Evolutionary conservation across 2,888 invertebrate species (phyloP).

Genomic region (Polymixis lichenea): DNA sequence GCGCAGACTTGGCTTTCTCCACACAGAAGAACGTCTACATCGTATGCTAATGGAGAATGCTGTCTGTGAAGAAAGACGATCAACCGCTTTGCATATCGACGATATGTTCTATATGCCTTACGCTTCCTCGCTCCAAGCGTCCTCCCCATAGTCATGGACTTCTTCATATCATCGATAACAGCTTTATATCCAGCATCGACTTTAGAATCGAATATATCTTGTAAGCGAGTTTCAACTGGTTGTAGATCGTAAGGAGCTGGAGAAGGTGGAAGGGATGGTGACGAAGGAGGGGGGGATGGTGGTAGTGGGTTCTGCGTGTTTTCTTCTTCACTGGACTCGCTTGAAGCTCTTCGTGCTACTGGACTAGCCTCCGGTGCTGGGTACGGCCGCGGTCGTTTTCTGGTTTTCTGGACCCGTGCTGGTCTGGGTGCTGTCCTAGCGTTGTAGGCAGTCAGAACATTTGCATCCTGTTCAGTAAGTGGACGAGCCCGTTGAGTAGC

Average conservation of each 20-base stretch:
- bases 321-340: constrained; percentile 89
- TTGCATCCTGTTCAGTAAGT: constrained; percentile 88
- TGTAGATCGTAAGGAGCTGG: constrained; percentile 87
- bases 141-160: constrained; percentile 89
- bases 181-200: constrained; percentile 90
- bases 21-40: constrained; percentile 87
- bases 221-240: constrained; percentile 85
- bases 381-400: constrained; percentile 83
- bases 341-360: constrained; percentile 82
- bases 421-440: constrained; percentile 88
- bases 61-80: constrained; percentile 88
- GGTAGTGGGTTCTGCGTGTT: constrained; percentile 84
- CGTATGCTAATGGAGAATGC: constrained; percentile 88
- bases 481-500: constrained; percentile 87
- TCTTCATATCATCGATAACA: constrained; percentile 90
- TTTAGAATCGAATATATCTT: constrained; percentile 88
- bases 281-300: constrained; percentile 86
- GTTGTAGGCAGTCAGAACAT: constrained; percentile 88
- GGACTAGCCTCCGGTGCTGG: constrained; percentile 80
- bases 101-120: constrained; percentile 87
- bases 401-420: constrained; percentile 81
- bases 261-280: constrained; percentile 86
- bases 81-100: constrained; percentile 87
- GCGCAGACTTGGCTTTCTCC: constrained; percentile 87
- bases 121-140: constrained; percentile 86